Evolutionary conservation across 2,888 invertebrate genomes (phyloP), one percentile per base, ranked within the genome.

Genomic region (Xanthostigma xanthostigma): DNA sequence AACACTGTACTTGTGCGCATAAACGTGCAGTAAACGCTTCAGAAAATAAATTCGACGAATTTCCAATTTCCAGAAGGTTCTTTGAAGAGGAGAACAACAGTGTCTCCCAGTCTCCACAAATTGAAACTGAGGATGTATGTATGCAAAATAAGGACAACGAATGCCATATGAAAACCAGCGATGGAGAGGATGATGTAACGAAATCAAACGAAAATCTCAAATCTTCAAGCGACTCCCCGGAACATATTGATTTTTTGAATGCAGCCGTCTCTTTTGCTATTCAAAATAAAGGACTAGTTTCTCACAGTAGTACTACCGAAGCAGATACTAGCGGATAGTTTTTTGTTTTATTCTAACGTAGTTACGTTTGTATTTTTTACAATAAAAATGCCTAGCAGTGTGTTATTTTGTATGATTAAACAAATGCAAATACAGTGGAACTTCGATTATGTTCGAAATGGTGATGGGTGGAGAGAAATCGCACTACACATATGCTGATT

Each of bases 191-290:
- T 35, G 39, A 54, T 50, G 39, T 53, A 43, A 13, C 44, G 35
- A 45, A 57, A 53, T 49, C 55, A 34, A 55, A 55, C n/a, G 62
- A 64, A 52, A 57, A 61, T 45, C 13, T 36, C 35, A 35, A 40
- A 41, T 14, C 17, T 39, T 12, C 33, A 43, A 49, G 48, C 39
- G 49, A 49, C 45, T 56, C 57, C 48, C 56, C 55, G 12, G 61
- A 59, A 58, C 66, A 70, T 53, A 70, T 65, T 61, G 79, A 81
- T 58, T 79, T 83, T 59, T 64, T 84, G 54, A 79, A 81, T 65
- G 72, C 79, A 45, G 84, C 84, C n/a, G 80, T 84, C n/a, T 72
- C 78, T 41, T 79, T 76, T 58, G 84, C 84, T 36, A 84, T 84
- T 53, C 76, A 80, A 60, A 80, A 79, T 61, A 83, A 83, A 64